Evolutionary conservation across 2,888 invertebrate genomes (phyloP).

Genomic region (Cacoxenus indagator): DNA sequence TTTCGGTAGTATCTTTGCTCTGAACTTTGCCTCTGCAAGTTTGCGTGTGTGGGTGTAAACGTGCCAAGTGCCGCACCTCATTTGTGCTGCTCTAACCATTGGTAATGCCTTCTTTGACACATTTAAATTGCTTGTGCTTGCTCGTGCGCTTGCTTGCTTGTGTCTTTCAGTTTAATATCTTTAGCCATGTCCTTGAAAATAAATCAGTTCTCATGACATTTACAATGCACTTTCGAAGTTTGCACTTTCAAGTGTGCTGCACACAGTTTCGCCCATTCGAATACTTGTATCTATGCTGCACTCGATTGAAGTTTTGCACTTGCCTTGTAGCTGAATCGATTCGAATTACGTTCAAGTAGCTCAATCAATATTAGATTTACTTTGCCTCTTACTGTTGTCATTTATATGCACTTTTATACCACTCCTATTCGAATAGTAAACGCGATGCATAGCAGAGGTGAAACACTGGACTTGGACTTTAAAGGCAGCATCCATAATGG

Average conservation of each 20-base stretch:
- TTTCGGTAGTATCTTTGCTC: too few relatives aligned
- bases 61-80: constrained; percentile 13
- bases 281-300: constrained; percentile 47
- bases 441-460: too few relatives aligned
- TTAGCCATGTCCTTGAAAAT: neutral
- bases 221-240: neutral
- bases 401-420: too few relatives aligned
- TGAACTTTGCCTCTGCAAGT: too few relatives aligned
- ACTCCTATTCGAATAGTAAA: too few relatives aligned
- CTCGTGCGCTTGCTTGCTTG: too few relatives aligned
- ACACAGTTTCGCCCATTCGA: constrained; percentile 13
- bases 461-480: too few relatives aligned
- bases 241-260: constrained; percentile 1
- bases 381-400: too few relatives aligned
- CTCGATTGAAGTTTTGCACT: too few relatives aligned
- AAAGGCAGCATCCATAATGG: too few relatives aligned
- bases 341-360: constrained; percentile 14
- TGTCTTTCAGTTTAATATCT: neutral
- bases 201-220: constrained; percentile 6
- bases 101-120: neutral
- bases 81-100: neutral
- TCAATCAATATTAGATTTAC: too few relatives aligned
- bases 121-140: neutral
- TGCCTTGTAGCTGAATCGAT: constrained; percentile 24
- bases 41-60: constrained; percentile 4